Conservation (phyloP, 2,888 invertebrate species). For the Aphidoletes aphidimyza region DNA sequence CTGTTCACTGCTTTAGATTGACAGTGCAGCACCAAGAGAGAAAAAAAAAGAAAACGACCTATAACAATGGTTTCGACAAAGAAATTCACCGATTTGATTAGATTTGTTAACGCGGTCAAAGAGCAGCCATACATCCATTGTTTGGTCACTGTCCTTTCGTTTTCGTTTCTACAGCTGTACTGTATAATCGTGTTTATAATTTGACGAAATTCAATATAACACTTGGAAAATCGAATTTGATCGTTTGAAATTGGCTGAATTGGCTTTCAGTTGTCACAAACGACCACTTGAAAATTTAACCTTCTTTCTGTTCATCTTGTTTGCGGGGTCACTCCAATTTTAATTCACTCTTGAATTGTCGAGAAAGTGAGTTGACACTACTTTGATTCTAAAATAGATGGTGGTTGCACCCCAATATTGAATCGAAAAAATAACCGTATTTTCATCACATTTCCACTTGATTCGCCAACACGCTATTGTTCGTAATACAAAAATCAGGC, state of each 20-base stretch:
- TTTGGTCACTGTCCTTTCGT: slow-evolving; percentile 25
- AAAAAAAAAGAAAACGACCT: not conserved
- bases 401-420: no score
- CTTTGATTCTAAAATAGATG: no score
- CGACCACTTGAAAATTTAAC: not conserved
- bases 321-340: not conserved
- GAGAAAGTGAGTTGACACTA: no score
- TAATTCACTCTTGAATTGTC: no score
- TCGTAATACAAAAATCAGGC: no score
- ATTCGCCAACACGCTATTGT: no score
- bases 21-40: not conserved
- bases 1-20: not conserved
- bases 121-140: not conserved
- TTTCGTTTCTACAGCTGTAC: no score
- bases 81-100: not conserved
- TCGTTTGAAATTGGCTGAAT: not conserved
- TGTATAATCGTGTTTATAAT: not conserved
- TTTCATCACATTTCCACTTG: no score
- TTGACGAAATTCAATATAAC: not conserved
- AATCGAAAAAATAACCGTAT: no score
- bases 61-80: not conserved
- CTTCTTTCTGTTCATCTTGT: not conserved
- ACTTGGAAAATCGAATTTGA: slow-evolving; percentile 10
- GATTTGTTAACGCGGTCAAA: slow-evolving; percentile 5
- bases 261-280: not conserved